These are phyloP conservation scores for Urechis unicinctus DNA, from an alignment of 2,888 invertebrate genomes.

Conservation along the genomic window DNA sequence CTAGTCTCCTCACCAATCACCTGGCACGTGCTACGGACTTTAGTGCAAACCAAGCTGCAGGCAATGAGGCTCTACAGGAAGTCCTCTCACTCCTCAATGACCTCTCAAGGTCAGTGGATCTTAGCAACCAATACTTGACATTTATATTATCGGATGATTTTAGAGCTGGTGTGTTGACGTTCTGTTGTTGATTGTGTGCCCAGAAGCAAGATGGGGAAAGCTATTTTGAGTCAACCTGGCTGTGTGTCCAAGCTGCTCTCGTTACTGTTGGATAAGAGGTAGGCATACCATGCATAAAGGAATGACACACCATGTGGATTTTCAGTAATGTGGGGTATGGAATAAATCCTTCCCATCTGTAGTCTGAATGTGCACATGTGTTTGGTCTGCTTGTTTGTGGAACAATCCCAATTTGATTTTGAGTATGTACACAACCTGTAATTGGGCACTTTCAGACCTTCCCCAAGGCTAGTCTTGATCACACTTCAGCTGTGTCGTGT, in stretches of 20 bases:
- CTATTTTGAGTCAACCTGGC: constrained; percentile 47
- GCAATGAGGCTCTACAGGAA: constrained; percentile 49
- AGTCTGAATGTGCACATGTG: neutral
- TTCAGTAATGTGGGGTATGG: too few relatives aligned
- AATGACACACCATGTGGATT: neutral
- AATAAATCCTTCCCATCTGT: too few relatives aligned
- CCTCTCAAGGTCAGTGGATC: constrained; percentile 30
- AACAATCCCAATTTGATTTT: neutral
- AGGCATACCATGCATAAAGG: neutral
- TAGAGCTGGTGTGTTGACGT: neutral
- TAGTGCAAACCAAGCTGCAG: constrained; percentile 43
- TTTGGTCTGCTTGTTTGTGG: neutral
- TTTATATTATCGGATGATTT: neutral
- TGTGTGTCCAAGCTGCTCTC: constrained; percentile 50
- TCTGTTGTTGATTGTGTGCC: neutral
- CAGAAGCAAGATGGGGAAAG: constrained; percentile 47
- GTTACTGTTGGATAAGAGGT: constrained; percentile 47
- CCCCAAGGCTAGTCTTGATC: constrained; percentile 47
- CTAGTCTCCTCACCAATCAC: constrained; percentile 47
- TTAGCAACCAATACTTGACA: neutral
- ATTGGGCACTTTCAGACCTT: constrained; percentile 32
- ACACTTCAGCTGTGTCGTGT: constrained; percentile 49
- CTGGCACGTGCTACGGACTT: constrained; percentile 48
- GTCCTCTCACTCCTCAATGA: constrained; percentile 47
- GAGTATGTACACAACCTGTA: too few relatives aligned